Conservation (phyloP, 2,113 vertebrate species). For the Psophia crepitans region DNA sequence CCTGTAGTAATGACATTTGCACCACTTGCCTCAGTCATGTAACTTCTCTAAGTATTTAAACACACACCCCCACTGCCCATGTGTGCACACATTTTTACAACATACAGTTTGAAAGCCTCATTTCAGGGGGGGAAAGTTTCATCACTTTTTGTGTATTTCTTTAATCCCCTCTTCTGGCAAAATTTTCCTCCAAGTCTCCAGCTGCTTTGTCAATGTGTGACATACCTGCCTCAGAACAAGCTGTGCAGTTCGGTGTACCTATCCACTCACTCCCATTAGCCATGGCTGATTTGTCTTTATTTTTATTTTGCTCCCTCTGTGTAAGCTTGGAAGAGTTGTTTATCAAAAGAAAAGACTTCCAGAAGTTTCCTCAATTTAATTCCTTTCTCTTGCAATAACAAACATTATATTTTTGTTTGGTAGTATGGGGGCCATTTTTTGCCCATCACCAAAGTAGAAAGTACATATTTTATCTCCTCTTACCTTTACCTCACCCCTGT, state of each 20-base stretch:
- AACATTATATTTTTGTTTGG: background rate
- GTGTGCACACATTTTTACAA: background rate
- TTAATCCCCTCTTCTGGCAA: background rate
- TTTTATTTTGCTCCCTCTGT: background rate
- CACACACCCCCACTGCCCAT: accelerated
- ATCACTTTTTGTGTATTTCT: background rate
- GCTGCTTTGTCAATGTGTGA: background rate
- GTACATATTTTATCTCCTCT: background rate
- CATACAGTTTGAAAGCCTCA: background rate
- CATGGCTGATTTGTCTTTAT: background rate
- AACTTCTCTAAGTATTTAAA: background rate
- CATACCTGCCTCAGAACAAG: background rate
- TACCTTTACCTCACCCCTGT: background rate
- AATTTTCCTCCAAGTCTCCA: background rate
- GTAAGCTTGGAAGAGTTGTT: background rate
- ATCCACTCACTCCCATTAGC: background rate
- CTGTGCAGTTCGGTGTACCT: background rate
- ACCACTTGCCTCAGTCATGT: background rate
- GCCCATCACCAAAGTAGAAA: background rate
- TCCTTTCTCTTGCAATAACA: background rate
- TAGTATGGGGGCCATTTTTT: background rate
- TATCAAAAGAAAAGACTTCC: background rate
- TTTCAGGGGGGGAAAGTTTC: background rate
- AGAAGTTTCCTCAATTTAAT: background rate
- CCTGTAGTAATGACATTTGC: background rate